Base-by-base conservation (phyloP, 2,888 invertebrate species). In the Agrotis clavis region DNA sequence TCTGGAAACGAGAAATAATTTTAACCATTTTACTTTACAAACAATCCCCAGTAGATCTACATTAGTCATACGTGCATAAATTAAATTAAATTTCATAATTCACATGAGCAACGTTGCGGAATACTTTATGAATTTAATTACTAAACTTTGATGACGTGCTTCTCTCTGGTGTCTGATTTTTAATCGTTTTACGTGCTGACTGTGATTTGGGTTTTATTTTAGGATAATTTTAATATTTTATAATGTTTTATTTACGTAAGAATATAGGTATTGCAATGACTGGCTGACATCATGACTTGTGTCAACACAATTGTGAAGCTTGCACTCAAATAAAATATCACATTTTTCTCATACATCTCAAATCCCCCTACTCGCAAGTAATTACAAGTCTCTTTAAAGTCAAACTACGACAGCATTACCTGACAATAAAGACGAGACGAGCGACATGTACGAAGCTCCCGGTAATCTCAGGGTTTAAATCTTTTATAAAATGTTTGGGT, bases 71-170 rank as follows among this genome's bases (percentile, higher is more conserved):
- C 71, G 75, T 79, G 73, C 73, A 79, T 79, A 77, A 72, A 84
- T 84, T 75, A 70, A 82, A 84, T 85, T 77, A 65, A 65, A 80
- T 82, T 81, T 77, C 77, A 83, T 80, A 76, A 81, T 81, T 80
- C 74, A 75, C 76, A 69, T 78, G 79, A 73, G 74, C 83, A 77
- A 62, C 77, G 81, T 77, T 80, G 69, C 72, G 79, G 78, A 79
- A 84, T 83, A 81, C 74, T 75, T 84, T 74, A 79, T 79, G 78
- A 83, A 81, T 84, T 86, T 81, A 83, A 86, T 86, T 81, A 81
- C 68, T 63, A 76, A n/a, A 80, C 81, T 82, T 76, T 84, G 81
- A 85, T 85, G 79, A 81, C 79, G 73, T 74, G 67, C 21, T 64
- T 83, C 82, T 71, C 74, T 79, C 64, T 71, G 68, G 72, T 71